These are phyloP conservation scores for Macrophya annulata DNA, from an alignment of 2,888 invertebrate species.

Conservation along the genomic window DNA sequence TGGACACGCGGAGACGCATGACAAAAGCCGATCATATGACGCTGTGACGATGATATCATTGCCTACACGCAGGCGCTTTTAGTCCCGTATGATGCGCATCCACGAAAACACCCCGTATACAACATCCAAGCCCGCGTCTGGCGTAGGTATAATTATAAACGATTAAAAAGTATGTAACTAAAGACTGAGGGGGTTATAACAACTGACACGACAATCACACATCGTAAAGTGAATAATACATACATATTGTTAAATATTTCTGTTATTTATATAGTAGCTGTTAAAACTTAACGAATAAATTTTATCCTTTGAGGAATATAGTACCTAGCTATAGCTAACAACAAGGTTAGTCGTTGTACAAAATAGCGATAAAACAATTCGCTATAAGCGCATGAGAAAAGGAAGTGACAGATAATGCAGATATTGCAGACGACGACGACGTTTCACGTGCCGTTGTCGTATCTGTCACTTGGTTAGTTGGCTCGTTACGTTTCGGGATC, in stretches of 20 bases:
- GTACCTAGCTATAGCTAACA: background rate
- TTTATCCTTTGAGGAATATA: background rate
- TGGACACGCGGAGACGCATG: background rate
- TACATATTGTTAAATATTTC: background rate
- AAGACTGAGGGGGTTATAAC: background rate
- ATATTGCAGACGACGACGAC: background rate
- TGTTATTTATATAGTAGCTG: background rate
- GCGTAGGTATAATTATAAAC: conserved; percentile 16
- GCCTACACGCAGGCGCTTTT: background rate
- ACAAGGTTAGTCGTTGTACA: conserved; percentile 2
- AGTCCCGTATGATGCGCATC: conserved; percentile 10
- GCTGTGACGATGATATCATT: too few species aligned
- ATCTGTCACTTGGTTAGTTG: conserved; percentile 1
- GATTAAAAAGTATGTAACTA: background rate
- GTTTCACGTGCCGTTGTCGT: conserved; percentile 13
- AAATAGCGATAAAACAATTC: background rate
- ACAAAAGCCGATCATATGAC: conserved; percentile 1
- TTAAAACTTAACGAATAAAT: background rate
- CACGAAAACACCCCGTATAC: conserved; percentile 5
- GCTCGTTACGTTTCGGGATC: background rate
- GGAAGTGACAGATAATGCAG: conserved; percentile 5
- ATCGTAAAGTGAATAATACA: background rate
- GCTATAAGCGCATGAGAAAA: background rate
- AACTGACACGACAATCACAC: background rate
- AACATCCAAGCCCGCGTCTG: background rate